phyloP scores from a whole-genome alignment of 2,113 vertebrate genomes.

The Gymnarchus niloticus region DNA sequence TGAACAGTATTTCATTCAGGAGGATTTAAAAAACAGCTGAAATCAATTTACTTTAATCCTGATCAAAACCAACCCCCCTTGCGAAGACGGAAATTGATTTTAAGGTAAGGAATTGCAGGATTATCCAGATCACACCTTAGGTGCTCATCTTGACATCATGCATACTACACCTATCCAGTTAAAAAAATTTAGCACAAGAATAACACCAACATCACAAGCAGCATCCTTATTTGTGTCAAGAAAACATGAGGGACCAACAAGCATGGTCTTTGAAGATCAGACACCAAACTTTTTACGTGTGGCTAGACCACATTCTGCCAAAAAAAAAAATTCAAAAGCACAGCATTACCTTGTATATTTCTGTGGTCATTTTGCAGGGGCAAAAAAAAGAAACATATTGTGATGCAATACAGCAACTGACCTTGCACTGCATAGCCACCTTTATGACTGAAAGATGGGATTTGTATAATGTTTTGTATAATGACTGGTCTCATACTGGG shows the following conservation, averaged over 20 bases:
- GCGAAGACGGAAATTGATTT: conserved; percentile 31
- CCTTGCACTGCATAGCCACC: not conserved
- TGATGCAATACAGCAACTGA: not conserved
- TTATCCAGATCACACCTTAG: not conserved
- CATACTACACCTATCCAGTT: not conserved
- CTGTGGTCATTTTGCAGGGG: too few species aligned
- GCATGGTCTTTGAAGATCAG: not conserved
- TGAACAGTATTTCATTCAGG: not conserved
- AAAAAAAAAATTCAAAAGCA: not conserved
- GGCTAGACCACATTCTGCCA: not conserved
- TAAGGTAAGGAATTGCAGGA: conserved; percentile 26
- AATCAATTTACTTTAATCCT: conserved; percentile 7
- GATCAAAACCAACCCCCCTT: not conserved
- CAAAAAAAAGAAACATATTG: not conserved
- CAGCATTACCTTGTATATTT: too few species aligned
- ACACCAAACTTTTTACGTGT: not conserved
- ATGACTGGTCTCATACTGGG: not conserved
- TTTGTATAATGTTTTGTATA: not conserved
- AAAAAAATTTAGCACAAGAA: too few species aligned
- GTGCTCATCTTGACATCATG: not conserved
- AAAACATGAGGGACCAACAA: not conserved
- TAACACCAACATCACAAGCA: not conserved
- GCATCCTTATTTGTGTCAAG: not conserved
- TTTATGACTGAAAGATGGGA: not conserved
- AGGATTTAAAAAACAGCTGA: not conserved